Conservation (phyloP, 30 jellyfish, hydroid and myxozoan genomes). For the Aurelia sp. region DNA sequence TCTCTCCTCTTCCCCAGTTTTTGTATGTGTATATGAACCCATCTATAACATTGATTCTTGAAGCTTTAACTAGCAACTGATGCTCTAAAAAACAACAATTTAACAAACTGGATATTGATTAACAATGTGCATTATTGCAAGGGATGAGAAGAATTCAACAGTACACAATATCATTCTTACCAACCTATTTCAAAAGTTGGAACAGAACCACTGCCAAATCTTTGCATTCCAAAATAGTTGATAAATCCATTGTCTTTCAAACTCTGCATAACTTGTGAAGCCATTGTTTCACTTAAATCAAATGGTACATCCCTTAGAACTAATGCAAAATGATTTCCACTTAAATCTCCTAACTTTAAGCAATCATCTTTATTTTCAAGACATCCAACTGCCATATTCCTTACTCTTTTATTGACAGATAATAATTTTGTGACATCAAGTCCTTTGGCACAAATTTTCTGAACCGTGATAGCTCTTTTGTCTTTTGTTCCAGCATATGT, state of each 20-base stretch:
- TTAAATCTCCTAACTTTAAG: constrained; percentile 82
- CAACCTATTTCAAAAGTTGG: constrained; percentile 88
- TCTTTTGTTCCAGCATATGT: constrained; percentile 99
- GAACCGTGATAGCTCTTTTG: constrained; percentile 90
- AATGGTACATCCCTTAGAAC: constrained; percentile 70
- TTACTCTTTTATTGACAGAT: constrained; percentile 54
- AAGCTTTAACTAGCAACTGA: no score
- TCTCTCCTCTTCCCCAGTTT: no score
- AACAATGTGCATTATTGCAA: no score
- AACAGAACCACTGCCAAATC: constrained; percentile 98
- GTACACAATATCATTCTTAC: neutral
- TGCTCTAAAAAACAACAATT: no score
- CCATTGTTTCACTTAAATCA: constrained; percentile 32
- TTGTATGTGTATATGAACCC: no score
- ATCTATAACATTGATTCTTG: no score
- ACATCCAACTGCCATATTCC: constrained; percentile 79
- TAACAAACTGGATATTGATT: no score
- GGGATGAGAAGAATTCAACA: no score
- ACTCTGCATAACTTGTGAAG: constrained; percentile 28
- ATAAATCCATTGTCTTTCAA: constrained; percentile 79
- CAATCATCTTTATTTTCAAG: constrained; percentile 53
- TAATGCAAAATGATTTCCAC: constrained; percentile 90
- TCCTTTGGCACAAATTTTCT: constrained; percentile 72
- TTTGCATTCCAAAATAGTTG: constrained; percentile 96
- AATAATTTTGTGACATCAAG: constrained; percentile 50